These are phyloP conservation scores for Anarsia innoxiella DNA, from an alignment of 2,888 invertebrate genomes.

Conservation along the genomic window DNA sequence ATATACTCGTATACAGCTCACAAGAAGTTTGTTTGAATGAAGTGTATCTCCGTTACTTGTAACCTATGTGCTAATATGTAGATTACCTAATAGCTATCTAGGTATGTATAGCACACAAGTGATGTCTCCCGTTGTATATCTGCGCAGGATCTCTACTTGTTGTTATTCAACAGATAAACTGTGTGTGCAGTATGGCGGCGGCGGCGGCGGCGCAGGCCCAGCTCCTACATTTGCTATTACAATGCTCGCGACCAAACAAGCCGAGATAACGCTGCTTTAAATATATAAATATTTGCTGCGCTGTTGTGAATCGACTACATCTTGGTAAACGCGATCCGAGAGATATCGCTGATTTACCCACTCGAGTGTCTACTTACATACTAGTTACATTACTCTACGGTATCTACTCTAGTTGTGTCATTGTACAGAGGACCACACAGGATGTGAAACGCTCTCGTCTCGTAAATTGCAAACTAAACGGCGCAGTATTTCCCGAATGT, in stretches of 20 bases:
- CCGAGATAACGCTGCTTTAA: slow-evolving; percentile 7
- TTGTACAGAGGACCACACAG: not conserved
- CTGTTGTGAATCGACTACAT: not conserved
- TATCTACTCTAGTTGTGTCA: not conserved
- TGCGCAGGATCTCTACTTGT: no score
- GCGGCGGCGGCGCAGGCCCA: slow-evolving; percentile 16
- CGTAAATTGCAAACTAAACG: not conserved
- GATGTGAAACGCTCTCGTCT: no score
- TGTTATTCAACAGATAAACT: no score
- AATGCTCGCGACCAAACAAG: slow-evolving; percentile 2
- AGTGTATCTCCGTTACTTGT: no score
- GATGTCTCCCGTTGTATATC: no score
- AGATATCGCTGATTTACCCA: not conserved
- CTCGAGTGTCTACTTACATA: no score
- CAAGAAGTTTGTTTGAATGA: no score
- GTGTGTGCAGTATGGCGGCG: no score
- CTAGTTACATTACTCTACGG: not conserved
- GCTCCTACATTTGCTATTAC: slow-evolving; percentile 10
- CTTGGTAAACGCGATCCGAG: not conserved
- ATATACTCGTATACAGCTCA: no score
- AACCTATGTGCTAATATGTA: no score
- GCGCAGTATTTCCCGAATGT: slow-evolving; percentile 10
- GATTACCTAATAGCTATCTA: no score
- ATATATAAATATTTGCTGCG: slow-evolving; percentile 12
- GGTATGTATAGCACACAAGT: no score